Percentiles rank a stretch among this genome's conserved stretches.
These are phyloP conservation scores for Aphidius ervi DNA, from an alignment of 1,140 invertebrate genomes.

Conservation along the genomic window DNA sequence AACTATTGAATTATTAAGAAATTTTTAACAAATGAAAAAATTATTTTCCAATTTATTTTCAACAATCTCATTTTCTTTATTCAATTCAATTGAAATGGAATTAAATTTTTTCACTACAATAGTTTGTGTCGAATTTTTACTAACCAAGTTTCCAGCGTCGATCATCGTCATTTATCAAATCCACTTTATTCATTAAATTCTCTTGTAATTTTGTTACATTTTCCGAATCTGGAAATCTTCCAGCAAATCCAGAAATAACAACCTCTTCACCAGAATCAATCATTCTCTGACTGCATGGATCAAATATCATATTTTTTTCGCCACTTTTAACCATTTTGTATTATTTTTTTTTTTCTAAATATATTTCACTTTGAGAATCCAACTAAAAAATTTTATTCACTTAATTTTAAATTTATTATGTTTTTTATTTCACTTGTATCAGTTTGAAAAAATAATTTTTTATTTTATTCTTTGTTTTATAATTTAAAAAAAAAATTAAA, in stretches of 20 bases:
- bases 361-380: too few species aligned
- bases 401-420: too few species aligned
- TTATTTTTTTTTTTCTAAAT: too few species aligned
- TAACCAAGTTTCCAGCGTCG: conserved; percentile 70
- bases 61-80: neutral
- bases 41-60: too few species aligned
- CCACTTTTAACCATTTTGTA: conserved; percentile 4
- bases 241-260: conserved; percentile 77
- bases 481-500: too few species aligned
- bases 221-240: conserved; percentile 80
- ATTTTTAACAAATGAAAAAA: too few species aligned
- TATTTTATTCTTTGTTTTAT: too few species aligned
- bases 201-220: conserved; percentile 75
- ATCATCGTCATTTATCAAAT: conserved; percentile 75
- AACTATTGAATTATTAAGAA: too few species aligned
- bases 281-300: conserved; percentile 16
- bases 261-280: conserved; percentile 67
- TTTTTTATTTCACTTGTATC: too few species aligned
- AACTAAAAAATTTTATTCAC: too few species aligned
- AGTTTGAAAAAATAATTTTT: too few species aligned
- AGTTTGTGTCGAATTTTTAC: conserved; percentile 7
- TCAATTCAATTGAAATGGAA: neutral
- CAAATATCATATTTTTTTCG: neutral
- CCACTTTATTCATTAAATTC: conserved; percentile 72
- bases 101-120: neutral